Evolutionary conservation across 2,888 invertebrate species (phyloP).

Genomic region (Calliopum simillimum): DNA sequence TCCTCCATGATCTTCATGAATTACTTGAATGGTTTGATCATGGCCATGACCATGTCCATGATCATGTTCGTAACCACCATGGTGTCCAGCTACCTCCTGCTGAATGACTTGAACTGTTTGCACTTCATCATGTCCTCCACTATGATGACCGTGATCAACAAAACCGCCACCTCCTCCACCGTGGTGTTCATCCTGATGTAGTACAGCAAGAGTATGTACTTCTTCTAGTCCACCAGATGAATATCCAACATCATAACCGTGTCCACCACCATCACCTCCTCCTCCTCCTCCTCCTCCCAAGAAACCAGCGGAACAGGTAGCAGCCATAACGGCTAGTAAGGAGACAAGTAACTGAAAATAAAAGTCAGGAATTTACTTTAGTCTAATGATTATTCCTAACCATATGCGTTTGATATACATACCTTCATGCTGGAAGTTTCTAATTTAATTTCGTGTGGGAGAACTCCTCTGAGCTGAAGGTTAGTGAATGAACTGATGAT

Average conservation of each 20-base stretch:
- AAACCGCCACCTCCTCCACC: conserved; percentile 4
- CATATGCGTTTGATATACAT: not conserved
- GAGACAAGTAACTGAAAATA: conserved; percentile 24
- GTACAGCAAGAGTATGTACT: not conserved
- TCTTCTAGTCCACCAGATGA: not conserved
- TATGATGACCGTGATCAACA: not conserved
- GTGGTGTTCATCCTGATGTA: not conserved
- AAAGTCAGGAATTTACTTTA: not conserved
- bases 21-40: conserved; percentile 48
- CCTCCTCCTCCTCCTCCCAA: conserved; percentile 10
- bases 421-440: conserved; percentile 36
- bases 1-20: conserved; percentile 42
- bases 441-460: not conserved
- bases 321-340: conserved; percentile 21
- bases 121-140: conserved; percentile 7
- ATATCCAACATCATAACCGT: not conserved
- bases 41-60: not conserved
- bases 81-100: conserved; percentile 32
- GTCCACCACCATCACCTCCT: conserved; percentile 10
- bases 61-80: not conserved
- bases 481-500: conserved; percentile 23
- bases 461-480: conserved; percentile 29
- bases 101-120: conserved; percentile 42
- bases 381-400: not conserved
- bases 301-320: conserved; percentile 19